A percentile compares a stretch with the other conserved stretches of the same genome.
phyloP scores from a whole-genome alignment of 2,888 invertebrate species.

The Idaea aversata region DNA sequence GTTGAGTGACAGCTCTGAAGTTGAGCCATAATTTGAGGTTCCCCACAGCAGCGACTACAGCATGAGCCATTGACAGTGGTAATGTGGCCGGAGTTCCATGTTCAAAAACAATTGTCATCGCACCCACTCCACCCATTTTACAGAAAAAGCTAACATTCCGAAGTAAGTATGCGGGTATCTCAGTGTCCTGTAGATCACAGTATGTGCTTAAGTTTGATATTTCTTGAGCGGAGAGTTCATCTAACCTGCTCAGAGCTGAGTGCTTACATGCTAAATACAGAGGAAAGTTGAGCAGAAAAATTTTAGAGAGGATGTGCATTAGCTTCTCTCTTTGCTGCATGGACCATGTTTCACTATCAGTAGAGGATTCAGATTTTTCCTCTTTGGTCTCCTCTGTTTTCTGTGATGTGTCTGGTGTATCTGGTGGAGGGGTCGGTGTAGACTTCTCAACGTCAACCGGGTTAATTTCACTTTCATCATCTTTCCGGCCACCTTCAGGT shows the following conservation, averaged over 20 bases:
- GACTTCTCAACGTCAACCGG: conserved; percentile 39
- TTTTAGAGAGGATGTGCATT: conserved; percentile 91
- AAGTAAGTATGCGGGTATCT: conserved; percentile 93
- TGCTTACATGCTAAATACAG: conserved; percentile 93
- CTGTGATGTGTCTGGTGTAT: conserved; percentile 35
- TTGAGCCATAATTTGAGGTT: conserved; percentile 97
- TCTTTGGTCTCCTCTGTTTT: conserved; percentile 44
- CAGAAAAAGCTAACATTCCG: conserved; percentile 97
- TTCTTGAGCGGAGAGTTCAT: conserved; percentile 92
- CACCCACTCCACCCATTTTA: conserved; percentile 92
- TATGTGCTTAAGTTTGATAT: conserved; percentile 88
- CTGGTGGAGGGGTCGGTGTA: conserved; percentile 38
- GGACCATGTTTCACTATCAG: conserved; percentile 82
- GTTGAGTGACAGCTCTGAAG: conserved; percentile 92
- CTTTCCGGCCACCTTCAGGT: conserved; percentile 36
- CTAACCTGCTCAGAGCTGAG: conserved; percentile 88
- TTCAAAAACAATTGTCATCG: conserved; percentile 93
- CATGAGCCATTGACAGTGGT: conserved; percentile 94
- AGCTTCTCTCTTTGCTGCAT: conserved; percentile 93
- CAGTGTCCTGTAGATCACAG: conserved; percentile 96
- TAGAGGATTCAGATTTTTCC: conserved; percentile 27
- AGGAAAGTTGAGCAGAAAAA: conserved; percentile 93
- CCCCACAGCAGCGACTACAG: conserved; percentile 94
- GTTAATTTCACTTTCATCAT: conserved; percentile 43
- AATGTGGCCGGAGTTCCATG: conserved; percentile 85